These are phyloP conservation scores for Haemorhous mexicanus DNA, from an alignment of 2,113 vertebrate genomes.

Conservation along the genomic window DNA sequence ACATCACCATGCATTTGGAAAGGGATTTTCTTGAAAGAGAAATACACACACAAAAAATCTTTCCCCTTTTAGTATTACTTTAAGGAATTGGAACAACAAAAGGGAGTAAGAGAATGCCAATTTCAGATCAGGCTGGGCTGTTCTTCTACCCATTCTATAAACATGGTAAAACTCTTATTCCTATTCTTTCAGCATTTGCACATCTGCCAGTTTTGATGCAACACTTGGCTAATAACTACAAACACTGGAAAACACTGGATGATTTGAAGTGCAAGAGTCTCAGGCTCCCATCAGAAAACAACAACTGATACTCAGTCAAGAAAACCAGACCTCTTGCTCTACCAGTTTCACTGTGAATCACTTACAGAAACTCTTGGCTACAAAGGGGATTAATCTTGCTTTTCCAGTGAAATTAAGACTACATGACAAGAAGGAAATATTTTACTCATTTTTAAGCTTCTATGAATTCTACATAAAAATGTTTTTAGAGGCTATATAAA, in stretches of 20 bases:
- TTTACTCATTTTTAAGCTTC: slow-evolving; percentile 36
- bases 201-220: slow-evolving; percentile 91
- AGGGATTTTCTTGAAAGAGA: not conserved
- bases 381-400: slow-evolving; percentile 18
- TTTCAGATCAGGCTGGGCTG: not conserved
- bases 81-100: not conserved
- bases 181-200: slow-evolving; percentile 83
- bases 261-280: slow-evolving; percentile 91
- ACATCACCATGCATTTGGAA: not conserved
- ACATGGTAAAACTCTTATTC: not conserved
- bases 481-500: slow-evolving; percentile 41
- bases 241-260: slow-evolving; percentile 95
- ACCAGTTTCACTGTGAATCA: slow-evolving; percentile 72
- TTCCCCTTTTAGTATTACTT: not conserved
- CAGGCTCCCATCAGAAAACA: slow-evolving; percentile 80
- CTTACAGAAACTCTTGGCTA: not conserved
- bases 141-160: not conserved
- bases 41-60: not conserved
- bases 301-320: slow-evolving; percentile 51
- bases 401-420: slow-evolving; percentile 42
- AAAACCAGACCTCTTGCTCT: slow-evolving; percentile 39
- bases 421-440: not conserved
- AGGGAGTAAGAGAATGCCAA: not conserved
- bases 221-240: slow-evolving; percentile 91
- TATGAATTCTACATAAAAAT: slow-evolving; percentile 37